Evolutionary conservation across 2,797 vertebrate genomes (phyloP), one percentile per base, ranked within the genome.

Genomic region (Molossus molossus): DNA sequence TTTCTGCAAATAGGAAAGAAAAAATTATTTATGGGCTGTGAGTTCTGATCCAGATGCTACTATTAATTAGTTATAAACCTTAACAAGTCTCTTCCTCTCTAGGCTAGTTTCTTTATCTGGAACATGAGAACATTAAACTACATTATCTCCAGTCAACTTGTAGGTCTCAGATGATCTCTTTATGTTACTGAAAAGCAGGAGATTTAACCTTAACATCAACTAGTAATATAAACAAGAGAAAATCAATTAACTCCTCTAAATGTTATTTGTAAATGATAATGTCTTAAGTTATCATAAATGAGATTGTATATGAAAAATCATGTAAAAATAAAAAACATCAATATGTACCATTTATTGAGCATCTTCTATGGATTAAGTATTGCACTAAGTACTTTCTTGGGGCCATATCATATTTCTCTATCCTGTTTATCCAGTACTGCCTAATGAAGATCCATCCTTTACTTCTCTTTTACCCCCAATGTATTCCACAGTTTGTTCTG

Each of bases 101-200:
- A 64, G 72, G 86, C n/a, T 65, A 72, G 6, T 70, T 87, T 84
- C 53, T 92, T 95, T 62, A 76, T 79, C 55, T 94, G 62, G 60
- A 75, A 83, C 33, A 67, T 23, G 45, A 93, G 5, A 10, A 45
- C 33, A 21, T 37, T 57, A 76, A 25, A 65, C 2, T 60, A 62
- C 18, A 23, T 83, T 48, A 75, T 91, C 60, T 82, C 55, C 13
- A 72, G n/a, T 55, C 45, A 45, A 84, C 72, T 72, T n/a, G 10
- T 15, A 45, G 62, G n/a, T 69, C 72, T 79, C 65, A 50, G 50
- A 60, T 58, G n/a, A 40, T 73, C 62, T 79, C 53, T 75, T 85
- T 70, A 37, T 2, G 5, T 73, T 62, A 65, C 33, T 90, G 25
- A 87, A 77, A 87, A 1, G 25, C 72, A 25, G 27, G 21, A 87